Evolutionary conservation across 1,140 invertebrate genomes (phyloP), one percentile per base, ranked within the genome.

Genomic region (Ostrea denselamellosa): DNA sequence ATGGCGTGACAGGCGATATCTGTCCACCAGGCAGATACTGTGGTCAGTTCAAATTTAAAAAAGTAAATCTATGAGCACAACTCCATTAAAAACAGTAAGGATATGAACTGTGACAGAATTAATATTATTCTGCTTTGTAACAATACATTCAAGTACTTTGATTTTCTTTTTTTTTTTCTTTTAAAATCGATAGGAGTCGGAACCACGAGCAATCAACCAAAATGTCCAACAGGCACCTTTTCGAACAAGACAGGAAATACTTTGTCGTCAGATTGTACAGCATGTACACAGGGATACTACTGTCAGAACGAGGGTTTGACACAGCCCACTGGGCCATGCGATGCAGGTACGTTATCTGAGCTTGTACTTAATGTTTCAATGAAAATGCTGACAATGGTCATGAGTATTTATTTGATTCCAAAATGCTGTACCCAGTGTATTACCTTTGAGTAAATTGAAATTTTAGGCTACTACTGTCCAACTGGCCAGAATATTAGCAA

Each of bases 21-120:
- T 94, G 94, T 90, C 93, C 93, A 10, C 86, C 87, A 56, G 94
- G 94, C 12, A 87, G 93, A 89, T 94, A 93, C 85, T 94, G 94
- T 84, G 85, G 92, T 93, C 91, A 86, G 91, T 83, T 22, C 22
- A 44, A 44, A 2, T 44, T 44, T 2, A 44, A 44, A 44, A 44
- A 44, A 44, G 34, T 44, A 44, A 44, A 44, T 2, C 34, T 5
- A 1, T 44, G 34, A 44, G 34, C 5, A 5, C 34, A 44, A 44
- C 34, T 44, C 5, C 34, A 44, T 1, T 5, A 44, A n/a, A n/a
- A n/a, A n/a, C n/a, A n/a, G n/a, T n/a, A n/a, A n/a, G 34, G 5
- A 44, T 44, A 44, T 2, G 5, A 44, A 44, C 34, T 2, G 34
- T 44, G 5, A 44, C 34, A 44, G 34, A 44, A 44, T 44, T 44